A percentile compares a stretch with the other conserved stretches of the same genome.
Evolutionary conservation across 2,888 invertebrate genomes (phyloP).

Genomic region (Sepioteuthis lessoniana): DNA sequence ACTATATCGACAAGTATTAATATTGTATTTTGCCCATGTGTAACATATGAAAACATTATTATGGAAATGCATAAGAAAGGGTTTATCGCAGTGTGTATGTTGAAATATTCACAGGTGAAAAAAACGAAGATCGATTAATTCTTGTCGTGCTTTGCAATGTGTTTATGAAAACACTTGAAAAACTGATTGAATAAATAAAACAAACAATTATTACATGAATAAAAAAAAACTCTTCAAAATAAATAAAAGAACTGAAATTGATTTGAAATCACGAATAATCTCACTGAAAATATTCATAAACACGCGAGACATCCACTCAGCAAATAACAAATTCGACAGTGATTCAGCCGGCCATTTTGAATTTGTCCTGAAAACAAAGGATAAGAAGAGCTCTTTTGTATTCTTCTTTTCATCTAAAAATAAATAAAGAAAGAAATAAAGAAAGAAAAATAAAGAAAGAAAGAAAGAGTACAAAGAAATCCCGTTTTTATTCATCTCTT

Average conservation of each 20-base stretch:
- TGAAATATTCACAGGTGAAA: neutral
- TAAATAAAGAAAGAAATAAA: too few relatives aligned
- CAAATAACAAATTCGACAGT: neutral
- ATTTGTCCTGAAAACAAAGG: neutral
- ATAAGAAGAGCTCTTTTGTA: neutral
- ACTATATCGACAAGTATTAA: too few relatives aligned
- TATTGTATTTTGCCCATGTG: too few relatives aligned
- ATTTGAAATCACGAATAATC: neutral
- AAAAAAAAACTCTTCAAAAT: neutral
- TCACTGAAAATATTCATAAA: neutral
- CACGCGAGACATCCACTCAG: neutral
- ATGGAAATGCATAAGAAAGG: neutral
- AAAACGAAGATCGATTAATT: neutral
- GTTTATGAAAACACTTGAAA: slow-evolving; percentile 6
- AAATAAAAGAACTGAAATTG: neutral
- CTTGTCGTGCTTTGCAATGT: neutral
- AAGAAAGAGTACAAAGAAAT: too few relatives aligned
- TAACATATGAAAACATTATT: too few relatives aligned
- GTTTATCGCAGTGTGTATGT: neutral
- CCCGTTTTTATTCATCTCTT: too few relatives aligned
- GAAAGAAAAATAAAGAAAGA: too few relatives aligned
- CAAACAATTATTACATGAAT: neutral
- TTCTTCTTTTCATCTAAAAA: neutral
- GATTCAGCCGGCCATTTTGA: neutral
- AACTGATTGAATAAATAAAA: neutral